Base-by-base conservation (phyloP, 2,888 invertebrate species). In the Phorcus lineatus region DNA sequence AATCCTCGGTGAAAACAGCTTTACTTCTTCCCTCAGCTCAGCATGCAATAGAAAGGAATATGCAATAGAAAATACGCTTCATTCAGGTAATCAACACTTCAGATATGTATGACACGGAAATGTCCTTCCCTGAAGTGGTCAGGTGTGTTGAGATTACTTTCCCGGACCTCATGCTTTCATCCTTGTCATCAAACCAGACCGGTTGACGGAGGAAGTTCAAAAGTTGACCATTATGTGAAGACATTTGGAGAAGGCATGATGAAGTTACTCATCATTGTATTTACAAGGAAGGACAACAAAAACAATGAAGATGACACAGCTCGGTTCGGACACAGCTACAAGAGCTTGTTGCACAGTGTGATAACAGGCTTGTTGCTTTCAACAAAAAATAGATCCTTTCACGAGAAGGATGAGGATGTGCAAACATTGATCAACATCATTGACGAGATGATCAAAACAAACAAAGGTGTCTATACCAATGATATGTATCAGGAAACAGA, bases 111-210 rank as follows among this genome's bases (percentile, higher is more conserved):
- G 84, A 84, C 40, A 82, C 84, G 11, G 67, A 79, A 36, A 54
- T 31, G 17, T 47, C 77, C 13, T 77, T 78, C 24, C 47, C 19
- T 24, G 81, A 80, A 24, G 78, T 84, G 0, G 28, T 70, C 9
- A 81, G 81, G 53, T 83, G 81, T 28, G 22, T 80, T 40, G 70
- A 52, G 0, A 52, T 80, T 47, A 76, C 80, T 9, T 62, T 80
- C 6, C 83, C 81, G 84, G 84, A 7, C 77, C 81, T 0, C 84
- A 84, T 40, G 81, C 82, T n/a, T 77, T 84, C 36, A 3, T 83
- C 16, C 67, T 82, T 13, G 81, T 83, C 0, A 36, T 83, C 2
- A 54, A 57, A n/a, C 52, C 80, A 6, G 82, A 78, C 1, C 13
- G 84, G 24, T 83, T 80, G 53, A 84, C 84, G 2, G 57, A 79